Evolutionary conservation across 2,888 invertebrate species (phyloP), one percentile per base, ranked within the genome.

Genomic region (Pherbina coryleti): DNA sequence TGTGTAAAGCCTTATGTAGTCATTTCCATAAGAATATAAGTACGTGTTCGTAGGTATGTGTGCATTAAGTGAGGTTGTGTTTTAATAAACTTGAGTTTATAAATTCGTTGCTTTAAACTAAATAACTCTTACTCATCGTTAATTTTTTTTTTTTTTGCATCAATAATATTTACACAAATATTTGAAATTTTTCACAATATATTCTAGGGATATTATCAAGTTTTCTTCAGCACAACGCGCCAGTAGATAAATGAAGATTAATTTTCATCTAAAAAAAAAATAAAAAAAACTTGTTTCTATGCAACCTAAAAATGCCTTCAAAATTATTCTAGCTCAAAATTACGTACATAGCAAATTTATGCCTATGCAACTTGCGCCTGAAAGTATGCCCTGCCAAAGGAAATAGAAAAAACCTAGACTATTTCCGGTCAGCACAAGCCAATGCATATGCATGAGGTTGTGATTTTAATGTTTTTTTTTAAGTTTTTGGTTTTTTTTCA

Each of bases 101-200:
- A 44, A 72, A 72, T 25, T 72, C 60, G 14, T 44, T 55, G 34
- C 22, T 44, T 8, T 17, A 34, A 72, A 37, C 57, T 37, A 72
- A 72, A 25, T 60, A 72, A 72, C 72, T 72, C 49, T 72, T 25
- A 57, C 60, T 72, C 53, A 70, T 72, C 60, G 60, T 60, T 60
- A 72, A 72, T 60, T 44, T 72, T 60, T 22, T 57, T 19, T 44
- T 1, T 22, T 60, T 4, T 51, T 22, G 44, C 44, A 11, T 67
- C 44, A 67, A 69, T 69, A 69, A 69, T 37, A 44, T 69, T 69
- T 25, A 5, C 17, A 69, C 25, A 51, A 69, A 28, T 69, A 28
- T 69, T 69, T 69, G 11, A 14, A 69, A 69, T 51, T 69, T 51
- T 49, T 19, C 44, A 19, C 19, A 67, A 9, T 67, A 5, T 22